Evolutionary conservation across 2,888 invertebrate genomes (phyloP).

Genomic region (Stramonita haemastoma): DNA sequence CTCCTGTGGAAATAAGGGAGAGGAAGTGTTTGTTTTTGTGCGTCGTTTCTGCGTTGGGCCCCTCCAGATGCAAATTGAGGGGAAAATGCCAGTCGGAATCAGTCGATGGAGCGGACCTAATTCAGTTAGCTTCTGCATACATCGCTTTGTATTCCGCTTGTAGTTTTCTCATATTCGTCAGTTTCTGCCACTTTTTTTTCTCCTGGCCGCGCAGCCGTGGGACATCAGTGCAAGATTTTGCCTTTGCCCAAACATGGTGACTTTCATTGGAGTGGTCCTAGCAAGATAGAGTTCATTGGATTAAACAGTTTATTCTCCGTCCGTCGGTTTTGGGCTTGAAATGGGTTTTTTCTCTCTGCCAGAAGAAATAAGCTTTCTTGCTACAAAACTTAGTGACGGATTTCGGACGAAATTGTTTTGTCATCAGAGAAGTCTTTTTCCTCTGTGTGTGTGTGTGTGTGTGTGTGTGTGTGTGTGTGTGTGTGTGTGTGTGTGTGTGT

Average conservation of each 20-base stretch:
- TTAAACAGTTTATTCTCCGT: slow-evolving; percentile 25
- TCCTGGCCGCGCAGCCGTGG: neutral
- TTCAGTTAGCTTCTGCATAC: slow-evolving; percentile 44
- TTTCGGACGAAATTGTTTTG: slow-evolving; percentile 23
- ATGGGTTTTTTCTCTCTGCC: slow-evolving; percentile 26
- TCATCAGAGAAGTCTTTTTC: slow-evolving; percentile 13
- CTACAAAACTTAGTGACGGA: slow-evolving; percentile 33
- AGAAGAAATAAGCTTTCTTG: slow-evolving; percentile 42
- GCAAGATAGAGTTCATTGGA: slow-evolving; percentile 29
- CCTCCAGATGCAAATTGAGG: slow-evolving; percentile 50
- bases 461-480: too few species aligned
- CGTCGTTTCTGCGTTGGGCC: slow-evolving; percentile 39
- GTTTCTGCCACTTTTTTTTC: slow-evolving; percentile 39
- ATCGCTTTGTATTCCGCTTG: slow-evolving; percentile 49
- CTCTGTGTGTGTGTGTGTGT: too few species aligned
- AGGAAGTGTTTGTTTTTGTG: slow-evolving; percentile 49
- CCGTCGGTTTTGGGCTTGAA: slow-evolving; percentile 24
- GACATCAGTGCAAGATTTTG: slow-evolving; percentile 39
- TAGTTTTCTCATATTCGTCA: slow-evolving; percentile 47
- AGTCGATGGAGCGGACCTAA: slow-evolving; percentile 41
- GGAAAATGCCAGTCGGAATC: slow-evolving; percentile 46
- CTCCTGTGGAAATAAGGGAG: slow-evolving; percentile 32
- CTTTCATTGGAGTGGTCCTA: slow-evolving; percentile 26
- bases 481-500: too few species aligned
- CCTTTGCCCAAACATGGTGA: slow-evolving; percentile 33